Conservation (phyloP, 2,888 invertebrate genomes). For the Andrena dorsata region DNA sequence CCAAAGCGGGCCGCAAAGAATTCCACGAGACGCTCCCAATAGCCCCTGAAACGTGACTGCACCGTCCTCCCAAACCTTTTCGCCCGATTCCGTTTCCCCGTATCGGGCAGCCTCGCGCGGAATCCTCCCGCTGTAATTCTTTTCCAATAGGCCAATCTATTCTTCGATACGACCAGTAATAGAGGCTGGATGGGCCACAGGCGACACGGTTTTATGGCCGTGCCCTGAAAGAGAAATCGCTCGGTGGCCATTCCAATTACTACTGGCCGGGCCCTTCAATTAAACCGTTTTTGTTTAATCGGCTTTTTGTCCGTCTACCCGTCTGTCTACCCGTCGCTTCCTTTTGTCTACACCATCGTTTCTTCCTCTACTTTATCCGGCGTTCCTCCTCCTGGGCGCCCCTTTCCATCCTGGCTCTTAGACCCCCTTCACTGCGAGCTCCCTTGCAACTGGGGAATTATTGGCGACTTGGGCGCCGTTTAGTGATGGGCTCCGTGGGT, state of each 20-base stretch:
- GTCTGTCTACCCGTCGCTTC: background rate
- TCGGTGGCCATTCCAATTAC: conserved; percentile 49
- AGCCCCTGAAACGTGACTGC: conserved; percentile 42
- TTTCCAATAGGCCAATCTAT: conserved; percentile 63
- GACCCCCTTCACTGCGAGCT: conserved; percentile 4
- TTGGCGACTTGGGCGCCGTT: background rate
- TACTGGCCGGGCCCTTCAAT: conserved; percentile 40
- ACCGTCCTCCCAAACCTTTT: conserved; percentile 13
- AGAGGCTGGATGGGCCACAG: conserved; percentile 26
- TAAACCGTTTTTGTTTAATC: conserved; percentile 58
- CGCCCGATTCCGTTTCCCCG: conserved; percentile 15
- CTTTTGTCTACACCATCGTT: background rate
- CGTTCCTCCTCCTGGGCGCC: background rate
- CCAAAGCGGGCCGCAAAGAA: conserved; percentile 17
- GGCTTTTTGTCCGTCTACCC: conserved; percentile 24
- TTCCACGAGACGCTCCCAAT: conserved; percentile 46
- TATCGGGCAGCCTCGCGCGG: conserved; percentile 33
- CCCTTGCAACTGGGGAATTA: background rate
- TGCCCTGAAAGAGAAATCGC: conserved; percentile 41
- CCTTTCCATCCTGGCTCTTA: background rate
- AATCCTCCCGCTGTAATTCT: conserved; percentile 56
- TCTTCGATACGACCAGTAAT: conserved; percentile 53
- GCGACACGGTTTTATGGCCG: conserved; percentile 50
- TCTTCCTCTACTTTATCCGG: background rate
- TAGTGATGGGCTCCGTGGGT: too few relatives aligned